phyloP scores from a whole-genome alignment of 2,888 invertebrate genomes.

The Drepana falcataria region DNA sequence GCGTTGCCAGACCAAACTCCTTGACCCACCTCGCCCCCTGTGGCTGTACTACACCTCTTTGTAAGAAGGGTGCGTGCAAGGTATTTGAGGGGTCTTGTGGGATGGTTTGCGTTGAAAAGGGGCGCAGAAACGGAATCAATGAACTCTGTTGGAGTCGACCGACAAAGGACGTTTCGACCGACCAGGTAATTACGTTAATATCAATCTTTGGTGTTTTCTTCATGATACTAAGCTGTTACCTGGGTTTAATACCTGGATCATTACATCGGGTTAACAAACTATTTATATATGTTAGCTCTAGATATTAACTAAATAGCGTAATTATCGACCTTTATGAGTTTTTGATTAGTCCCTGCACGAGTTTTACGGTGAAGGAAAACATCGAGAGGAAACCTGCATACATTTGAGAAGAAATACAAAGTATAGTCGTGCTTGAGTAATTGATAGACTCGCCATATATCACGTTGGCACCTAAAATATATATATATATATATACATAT shows the following conservation, averaged over 20 bases:
- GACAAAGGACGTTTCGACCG: conserved; percentile 73
- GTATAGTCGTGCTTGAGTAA: too few species aligned
- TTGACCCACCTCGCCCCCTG: conserved; percentile 41
- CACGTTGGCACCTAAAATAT: too few species aligned
- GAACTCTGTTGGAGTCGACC: conserved; percentile 68
- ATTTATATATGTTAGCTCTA: neutral
- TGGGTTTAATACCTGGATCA: neutral
- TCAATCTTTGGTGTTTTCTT: conserved; percentile 56
- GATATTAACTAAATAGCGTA: too few species aligned
- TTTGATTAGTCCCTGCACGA: too few species aligned
- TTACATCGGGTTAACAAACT: neutral
- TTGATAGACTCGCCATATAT: too few species aligned
- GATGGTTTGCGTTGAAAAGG: conserved; percentile 53
- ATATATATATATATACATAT: too few species aligned
- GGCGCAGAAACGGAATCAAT: conserved; percentile 74
- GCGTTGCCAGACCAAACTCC: conserved; percentile 38
- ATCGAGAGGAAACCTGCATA: too few species aligned
- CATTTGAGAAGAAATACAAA: too few species aligned
- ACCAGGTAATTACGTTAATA: conserved; percentile 75
- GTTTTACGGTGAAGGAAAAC: too few species aligned
- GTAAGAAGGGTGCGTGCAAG: conserved; percentile 16
- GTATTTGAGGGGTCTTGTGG: conserved; percentile 30
- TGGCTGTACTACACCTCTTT: conserved; percentile 12
- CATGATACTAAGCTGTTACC: conserved; percentile 25
- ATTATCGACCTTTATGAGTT: too few species aligned